Percentiles rank a stretch among this genome's conserved stretches.
Evolutionary conservation across 2,888 invertebrate species (phyloP).

Genomic region (Tetragonula carbonaria): DNA sequence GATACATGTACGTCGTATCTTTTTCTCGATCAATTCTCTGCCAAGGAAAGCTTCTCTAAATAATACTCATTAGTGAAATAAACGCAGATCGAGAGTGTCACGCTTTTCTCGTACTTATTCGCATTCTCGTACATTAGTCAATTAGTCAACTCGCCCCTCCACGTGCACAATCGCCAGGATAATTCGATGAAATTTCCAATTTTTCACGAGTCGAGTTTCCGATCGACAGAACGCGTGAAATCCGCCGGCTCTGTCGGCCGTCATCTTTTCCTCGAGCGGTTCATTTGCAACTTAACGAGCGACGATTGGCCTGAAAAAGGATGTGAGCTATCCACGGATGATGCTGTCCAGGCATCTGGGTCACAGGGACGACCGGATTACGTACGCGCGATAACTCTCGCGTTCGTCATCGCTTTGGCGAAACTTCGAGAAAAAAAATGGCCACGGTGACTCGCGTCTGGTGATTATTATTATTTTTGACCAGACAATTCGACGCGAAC

Average conservation of each 20-base stretch:
- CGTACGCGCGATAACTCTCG: conserved; percentile 47
- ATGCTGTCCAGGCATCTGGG: conserved; percentile 42
- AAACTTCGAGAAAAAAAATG: conserved; percentile 44
- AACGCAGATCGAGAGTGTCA: conserved; percentile 10
- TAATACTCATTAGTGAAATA: conserved; percentile 42
- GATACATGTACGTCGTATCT: neutral
- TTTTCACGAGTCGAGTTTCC: neutral
- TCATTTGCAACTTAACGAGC: conserved; percentile 64
- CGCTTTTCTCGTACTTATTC: neutral
- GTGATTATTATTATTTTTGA: conserved; percentile 24
- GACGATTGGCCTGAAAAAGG: conserved; percentile 61
- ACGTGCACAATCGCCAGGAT: neutral
- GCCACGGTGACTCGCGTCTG: conserved; percentile 27
- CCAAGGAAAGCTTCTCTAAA: conserved; percentile 6
- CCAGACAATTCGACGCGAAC: conserved; percentile 16
- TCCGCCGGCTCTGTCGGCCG: conserved; percentile 13
- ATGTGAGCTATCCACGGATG: conserved; percentile 47
- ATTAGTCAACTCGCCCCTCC: neutral
- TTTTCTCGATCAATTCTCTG: neutral
- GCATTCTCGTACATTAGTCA: conserved; percentile 10
- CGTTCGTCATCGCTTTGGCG: conserved; percentile 36
- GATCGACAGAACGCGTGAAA: conserved; percentile 22
- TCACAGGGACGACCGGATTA: conserved; percentile 31
- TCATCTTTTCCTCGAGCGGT: conserved; percentile 29
- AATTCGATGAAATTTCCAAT: conserved; percentile 38